Conservation (phyloP, 2,888 invertebrate genomes). For the Melanargia galathea region DNA sequence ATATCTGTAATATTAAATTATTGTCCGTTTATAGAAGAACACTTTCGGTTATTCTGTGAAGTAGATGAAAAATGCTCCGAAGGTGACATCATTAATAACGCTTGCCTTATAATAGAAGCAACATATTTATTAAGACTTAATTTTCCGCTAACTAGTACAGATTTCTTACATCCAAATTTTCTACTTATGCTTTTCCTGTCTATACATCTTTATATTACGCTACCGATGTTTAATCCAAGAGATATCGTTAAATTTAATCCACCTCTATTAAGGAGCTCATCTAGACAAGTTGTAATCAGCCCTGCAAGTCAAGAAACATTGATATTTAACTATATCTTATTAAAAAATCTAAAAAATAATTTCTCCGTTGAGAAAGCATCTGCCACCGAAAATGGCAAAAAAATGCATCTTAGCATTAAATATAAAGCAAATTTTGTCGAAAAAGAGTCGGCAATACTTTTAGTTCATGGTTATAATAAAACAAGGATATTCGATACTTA, state of each 20-base stretch:
- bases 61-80: slow-evolving; percentile 60
- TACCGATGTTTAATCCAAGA: slow-evolving; percentile 78
- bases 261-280: slow-evolving; percentile 68
- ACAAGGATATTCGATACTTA: slow-evolving; percentile 75
- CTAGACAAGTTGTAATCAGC: slow-evolving; percentile 62
- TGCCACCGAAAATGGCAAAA: slow-evolving; percentile 62
- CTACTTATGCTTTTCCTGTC: slow-evolving; percentile 83
- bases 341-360: slow-evolving; percentile 61
- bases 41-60: slow-evolving; percentile 73
- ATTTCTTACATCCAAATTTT: slow-evolving; percentile 78
- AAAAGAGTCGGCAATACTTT: slow-evolving; percentile 59
- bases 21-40: slow-evolving; percentile 80
- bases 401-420: slow-evolving; percentile 64
- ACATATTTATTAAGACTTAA: slow-evolving; percentile 80
- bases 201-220: slow-evolving; percentile 77
- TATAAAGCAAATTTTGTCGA: slow-evolving; percentile 66
- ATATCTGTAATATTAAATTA: slow-evolving; percentile 79
- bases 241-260: slow-evolving; percentile 71
- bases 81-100: slow-evolving; percentile 79
- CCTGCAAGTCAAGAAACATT: slow-evolving; percentile 70
- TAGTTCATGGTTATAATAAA: slow-evolving; percentile 74
- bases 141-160: slow-evolving; percentile 76
- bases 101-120: slow-evolving; percentile 77
- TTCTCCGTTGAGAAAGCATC: slow-evolving; percentile 67
- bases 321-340: slow-evolving; percentile 58